Percentiles rank a stretch among this genome's conserved stretches.
Conservation (phyloP, 1,140 invertebrate genomes). For the Ips typographus region DNA sequence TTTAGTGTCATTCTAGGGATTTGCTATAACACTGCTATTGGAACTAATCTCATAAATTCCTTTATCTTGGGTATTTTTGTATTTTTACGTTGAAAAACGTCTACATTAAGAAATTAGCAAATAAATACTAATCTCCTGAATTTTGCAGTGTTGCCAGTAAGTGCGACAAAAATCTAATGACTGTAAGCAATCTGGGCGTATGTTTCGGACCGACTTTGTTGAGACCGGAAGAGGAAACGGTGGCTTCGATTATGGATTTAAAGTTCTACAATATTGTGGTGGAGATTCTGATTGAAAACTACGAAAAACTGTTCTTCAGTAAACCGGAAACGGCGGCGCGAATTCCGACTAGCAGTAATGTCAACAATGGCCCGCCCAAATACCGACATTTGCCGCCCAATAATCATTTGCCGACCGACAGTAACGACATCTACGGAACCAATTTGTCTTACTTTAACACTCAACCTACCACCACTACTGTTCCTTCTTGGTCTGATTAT, state of each 20-base stretch:
- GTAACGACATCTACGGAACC: constrained; percentile 18
- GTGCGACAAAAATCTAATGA: constrained; percentile 93
- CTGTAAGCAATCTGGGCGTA: constrained; percentile 94
- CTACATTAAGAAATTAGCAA: too few species aligned
- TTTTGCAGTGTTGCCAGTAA: constrained; percentile 76
- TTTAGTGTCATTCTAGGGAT: too few species aligned
- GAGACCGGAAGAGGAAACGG: constrained; percentile 91
- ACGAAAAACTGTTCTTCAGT: constrained; percentile 72
- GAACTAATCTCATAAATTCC: too few species aligned
- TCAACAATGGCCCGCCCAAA: constrained; percentile 19
- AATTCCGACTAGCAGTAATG: constrained; percentile 7
- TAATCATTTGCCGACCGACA: constrained; percentile 38
- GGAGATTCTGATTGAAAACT: constrained; percentile 94
- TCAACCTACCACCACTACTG: too few species aligned
- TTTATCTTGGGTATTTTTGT: background rate
- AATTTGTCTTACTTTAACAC: background rate
- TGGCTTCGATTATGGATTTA: constrained; percentile 96
- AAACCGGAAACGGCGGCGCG: constrained; percentile 49
- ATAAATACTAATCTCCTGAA: too few species aligned
- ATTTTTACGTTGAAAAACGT: background rate
- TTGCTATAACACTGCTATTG: too few species aligned
- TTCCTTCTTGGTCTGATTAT: too few species aligned
- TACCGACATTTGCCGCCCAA: constrained; percentile 34
- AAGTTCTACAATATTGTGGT: constrained; percentile 99
- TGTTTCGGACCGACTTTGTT: constrained; percentile 98